Base-by-base conservation (phyloP, 2,797 vertebrate species). In the Pteronotus mesoamericanus region DNA sequence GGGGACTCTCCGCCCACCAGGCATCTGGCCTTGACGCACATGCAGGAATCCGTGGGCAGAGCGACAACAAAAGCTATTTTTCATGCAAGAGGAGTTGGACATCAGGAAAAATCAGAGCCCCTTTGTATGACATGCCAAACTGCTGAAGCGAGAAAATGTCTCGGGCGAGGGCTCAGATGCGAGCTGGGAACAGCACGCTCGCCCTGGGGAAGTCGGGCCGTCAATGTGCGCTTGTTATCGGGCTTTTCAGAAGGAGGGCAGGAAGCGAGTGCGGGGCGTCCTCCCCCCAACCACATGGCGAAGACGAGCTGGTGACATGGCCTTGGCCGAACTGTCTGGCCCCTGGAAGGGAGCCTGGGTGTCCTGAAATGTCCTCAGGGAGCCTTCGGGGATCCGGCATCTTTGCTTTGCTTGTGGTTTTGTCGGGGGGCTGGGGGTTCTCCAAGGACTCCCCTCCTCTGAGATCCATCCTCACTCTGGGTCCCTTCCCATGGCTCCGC, bases 41-140 rank as follows among this genome's bases (percentile, higher is more conserved):
- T 37, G 92, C 97, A 97, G 98, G 97, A 97, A 98, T 98, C 98
- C 95, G 96, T 92, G 95, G 96, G 97, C 97, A 95, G 91, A 91
- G 61, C 97, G 95, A 96, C 95, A 98, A 97, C 96, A 98, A 98
- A 98, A 98, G 98, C 98, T 97, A 98, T 98, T 98, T 97, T 98
- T 98, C 98, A 98, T 98, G 98, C 98, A 97, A 97, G 98, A 98
- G 97, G 98, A 98, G 98, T 95, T 94, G 98, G 98, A 98, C 98
- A 98, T 98, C 98, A 97, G 97, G 96, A 98, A 98, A 98, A 98
- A 98, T 98, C 98, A 98, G 98, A 98, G 98, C 97, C 98, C 97
- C 98, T 99, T 98, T 99, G 98, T 98, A 97, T 57, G 96, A 98
- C 98, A 98, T 98, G 98, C 98, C 98, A 99, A 98, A 98, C 97